Conservation (phyloP, 2,888 invertebrate species). For the Oscheius onirici region DNA sequence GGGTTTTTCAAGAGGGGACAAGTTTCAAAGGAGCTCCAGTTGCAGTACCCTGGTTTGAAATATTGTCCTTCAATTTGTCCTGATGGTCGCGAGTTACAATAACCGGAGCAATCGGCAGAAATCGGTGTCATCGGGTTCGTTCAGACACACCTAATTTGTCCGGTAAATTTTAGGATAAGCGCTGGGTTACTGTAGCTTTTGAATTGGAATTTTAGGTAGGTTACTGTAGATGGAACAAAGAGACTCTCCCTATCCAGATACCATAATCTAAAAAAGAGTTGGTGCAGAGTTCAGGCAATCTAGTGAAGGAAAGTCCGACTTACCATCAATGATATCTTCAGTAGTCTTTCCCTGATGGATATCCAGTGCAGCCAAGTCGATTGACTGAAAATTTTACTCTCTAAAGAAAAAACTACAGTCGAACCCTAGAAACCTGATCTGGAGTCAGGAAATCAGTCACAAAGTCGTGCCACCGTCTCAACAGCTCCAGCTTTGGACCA, state of each 20-base stretch:
- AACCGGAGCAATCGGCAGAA: no score
- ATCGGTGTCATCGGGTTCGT: no score
- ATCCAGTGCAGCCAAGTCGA: conserved; percentile 26
- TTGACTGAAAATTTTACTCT: neutral
- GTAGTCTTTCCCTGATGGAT: conserved; percentile 29
- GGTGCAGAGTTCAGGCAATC: neutral
- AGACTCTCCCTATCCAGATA: neutral
- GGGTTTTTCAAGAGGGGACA: no score
- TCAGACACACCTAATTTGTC: no score
- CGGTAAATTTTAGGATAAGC: no score
- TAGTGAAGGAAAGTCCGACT: neutral
- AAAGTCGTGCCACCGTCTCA: conserved; percentile 18
- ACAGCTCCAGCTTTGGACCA: conserved; percentile 17
- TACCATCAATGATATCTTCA: conserved; percentile 17
- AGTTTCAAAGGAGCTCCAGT: no score
- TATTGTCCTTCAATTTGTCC: no score
- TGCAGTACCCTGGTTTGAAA: no score
- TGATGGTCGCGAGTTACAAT: no score
- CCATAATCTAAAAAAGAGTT: neutral
- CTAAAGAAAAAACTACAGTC: neutral
- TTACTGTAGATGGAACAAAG: no score
- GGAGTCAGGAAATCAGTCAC: conserved; percentile 21
- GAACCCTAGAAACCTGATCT: conserved; percentile 20
- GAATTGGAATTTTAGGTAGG: no score
- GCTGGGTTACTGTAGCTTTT: no score